Evolutionary conservation across 2,888 invertebrate genomes (phyloP).

Genomic region (Dryobota labecula): DNA sequence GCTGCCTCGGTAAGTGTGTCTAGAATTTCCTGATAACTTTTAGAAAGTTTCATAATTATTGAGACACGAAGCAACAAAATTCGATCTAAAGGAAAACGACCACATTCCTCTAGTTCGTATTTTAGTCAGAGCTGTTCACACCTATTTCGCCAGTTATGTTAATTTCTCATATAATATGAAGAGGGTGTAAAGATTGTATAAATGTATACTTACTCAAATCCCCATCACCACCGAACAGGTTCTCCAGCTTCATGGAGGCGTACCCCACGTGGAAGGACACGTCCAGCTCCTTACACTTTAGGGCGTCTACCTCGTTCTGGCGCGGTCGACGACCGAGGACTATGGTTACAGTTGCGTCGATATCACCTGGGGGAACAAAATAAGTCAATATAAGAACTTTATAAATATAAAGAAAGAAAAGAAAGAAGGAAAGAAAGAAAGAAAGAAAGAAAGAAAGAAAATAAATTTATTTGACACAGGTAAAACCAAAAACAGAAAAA

Average conservation of each 20-base stretch:
- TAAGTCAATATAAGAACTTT: too few relatives aligned
- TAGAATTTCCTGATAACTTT: too few relatives aligned
- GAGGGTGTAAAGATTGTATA: slow-evolving; percentile 20
- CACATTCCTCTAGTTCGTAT: too few relatives aligned
- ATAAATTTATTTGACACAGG: too few relatives aligned
- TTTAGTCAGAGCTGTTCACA: not conserved
- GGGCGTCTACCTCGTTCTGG: slow-evolving; percentile 87
- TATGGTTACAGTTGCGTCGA: slow-evolving; percentile 91
- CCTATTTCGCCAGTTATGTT: not conserved
- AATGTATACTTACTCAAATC: slow-evolving; percentile 88
- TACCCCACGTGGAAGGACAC: slow-evolving; percentile 92
- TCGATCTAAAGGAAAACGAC: too few relatives aligned
- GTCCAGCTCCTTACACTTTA: slow-evolving; percentile 91
- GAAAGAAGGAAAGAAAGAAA: too few relatives aligned
- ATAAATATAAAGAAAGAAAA: too few relatives aligned
- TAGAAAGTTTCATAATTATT: too few relatives aligned
- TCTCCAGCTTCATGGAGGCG: slow-evolving; percentile 92
- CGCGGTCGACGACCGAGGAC: slow-evolving; percentile 89
- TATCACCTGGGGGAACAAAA: slow-evolving; percentile 89
- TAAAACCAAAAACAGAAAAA: too few relatives aligned
- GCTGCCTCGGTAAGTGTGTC: too few relatives aligned
- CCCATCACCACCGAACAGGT: slow-evolving; percentile 93
- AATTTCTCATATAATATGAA: not conserved
- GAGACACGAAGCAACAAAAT: too few relatives aligned
- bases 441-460: too few relatives aligned